These are phyloP conservation scores for Cladopsammia gracilis DNA, from an alignment of 64 coral and sea anemone genomes.

Conservation along the genomic window DNA sequence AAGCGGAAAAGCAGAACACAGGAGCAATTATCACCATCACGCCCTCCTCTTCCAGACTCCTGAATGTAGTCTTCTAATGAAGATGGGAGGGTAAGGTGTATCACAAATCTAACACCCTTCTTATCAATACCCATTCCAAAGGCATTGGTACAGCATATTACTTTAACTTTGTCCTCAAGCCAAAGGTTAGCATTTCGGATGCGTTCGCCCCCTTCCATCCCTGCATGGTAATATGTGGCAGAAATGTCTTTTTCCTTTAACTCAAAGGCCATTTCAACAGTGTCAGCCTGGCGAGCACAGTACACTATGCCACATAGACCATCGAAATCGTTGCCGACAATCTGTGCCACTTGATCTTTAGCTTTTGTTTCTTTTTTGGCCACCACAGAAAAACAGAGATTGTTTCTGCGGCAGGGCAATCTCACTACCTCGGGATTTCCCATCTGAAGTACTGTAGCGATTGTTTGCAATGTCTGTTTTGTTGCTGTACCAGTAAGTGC, in stretches of 20 bases:
- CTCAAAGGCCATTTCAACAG: slow-evolving; percentile 40
- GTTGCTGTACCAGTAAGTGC: slow-evolving; percentile 63
- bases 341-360: background rate
- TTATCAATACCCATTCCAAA: too few relatives aligned
- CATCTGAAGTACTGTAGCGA: background rate
- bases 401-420: background rate
- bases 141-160: slow-evolving; percentile 9
- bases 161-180: slow-evolving; percentile 22
- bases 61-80: background rate
- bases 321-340: background rate
- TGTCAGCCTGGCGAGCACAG: background rate
- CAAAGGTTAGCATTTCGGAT: slow-evolving; percentile 4
- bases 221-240: slow-evolving; percentile 24
- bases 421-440: background rate
- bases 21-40: background rate
- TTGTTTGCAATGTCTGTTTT: background rate
- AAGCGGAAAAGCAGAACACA: background rate
- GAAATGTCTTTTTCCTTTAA: slow-evolving; percentile 1
- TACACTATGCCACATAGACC: background rate
- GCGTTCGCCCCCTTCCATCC: slow-evolving; percentile 16
- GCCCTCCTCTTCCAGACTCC: background rate
- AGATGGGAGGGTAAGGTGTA: background rate
- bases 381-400: background rate
- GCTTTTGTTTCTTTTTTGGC: background rate
- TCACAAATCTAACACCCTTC: slow-evolving; percentile 4